Evolutionary conservation across 2,797 vertebrate genomes (phyloP), one percentile per base, ranked within the genome.

Genomic region (Eurystomus glaucurus): DNA sequence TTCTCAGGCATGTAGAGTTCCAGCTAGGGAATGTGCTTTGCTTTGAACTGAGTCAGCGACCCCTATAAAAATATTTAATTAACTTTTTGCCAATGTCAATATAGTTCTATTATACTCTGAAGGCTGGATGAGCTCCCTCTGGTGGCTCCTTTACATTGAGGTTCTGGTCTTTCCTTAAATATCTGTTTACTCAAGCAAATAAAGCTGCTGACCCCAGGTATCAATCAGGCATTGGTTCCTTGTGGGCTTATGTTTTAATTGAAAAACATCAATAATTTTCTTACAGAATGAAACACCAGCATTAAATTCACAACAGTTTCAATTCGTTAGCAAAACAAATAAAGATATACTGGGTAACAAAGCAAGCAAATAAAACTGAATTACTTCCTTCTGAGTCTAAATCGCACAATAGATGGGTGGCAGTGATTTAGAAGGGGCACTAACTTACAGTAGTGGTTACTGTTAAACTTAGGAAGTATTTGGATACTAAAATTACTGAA

Each of bases 21-120:
- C 46, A 97, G 71, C 45, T 48, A 75, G 69, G 75, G 43, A 94
- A 85, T 62, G 45, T 48, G 37, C 52, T 89, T 89, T 79, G 29
- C 89, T 93, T 85, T 70, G 50, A 92, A 86, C 91, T 86, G 31
- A 84, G 85, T 69, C 87, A 81, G 39, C 23, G 43, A 79, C 55
- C 57, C 80, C 22, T 80, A 52, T 87, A 83, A 92, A 95, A 95
- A 85, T 51, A 81, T 90, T 97, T 95, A 91, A 89, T 93, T 90
- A 94, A 85, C 75, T 93, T 95, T 92, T 81, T 84, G 62, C 81
- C 41, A n/a, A 1, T 88, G 68, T 88, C 51, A 64, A 3, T 94
- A n/a, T 33, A 43, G 50, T 64, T 88, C 50, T 78, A 5, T 94
- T 87, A 54, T 14, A 45, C 86, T 60, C 68, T 12, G 77, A 19